Percentiles rank a stretch among this genome's conserved stretches.
phyloP scores from a whole-genome alignment of 1,140 invertebrate species.

The Drosophila setifemur region DNA sequence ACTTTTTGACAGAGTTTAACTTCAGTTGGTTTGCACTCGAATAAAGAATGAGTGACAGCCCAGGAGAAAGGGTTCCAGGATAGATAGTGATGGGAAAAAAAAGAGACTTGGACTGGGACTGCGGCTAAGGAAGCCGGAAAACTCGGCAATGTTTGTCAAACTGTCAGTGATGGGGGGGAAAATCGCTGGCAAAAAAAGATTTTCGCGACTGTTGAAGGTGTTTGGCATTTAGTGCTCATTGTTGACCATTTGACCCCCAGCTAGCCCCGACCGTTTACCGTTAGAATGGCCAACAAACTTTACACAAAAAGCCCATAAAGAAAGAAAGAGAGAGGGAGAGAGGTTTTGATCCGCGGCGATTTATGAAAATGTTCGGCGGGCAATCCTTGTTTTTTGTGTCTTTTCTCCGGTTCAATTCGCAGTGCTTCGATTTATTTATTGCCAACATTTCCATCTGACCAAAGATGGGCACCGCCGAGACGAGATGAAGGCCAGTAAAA shows the following conservation, averaged over 20 bases:
- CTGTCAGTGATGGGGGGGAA: slow-evolving; percentile 38
- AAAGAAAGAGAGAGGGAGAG: slow-evolving; percentile 15
- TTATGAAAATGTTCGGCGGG: slow-evolving; percentile 68
- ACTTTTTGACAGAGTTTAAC: slow-evolving; percentile 69
- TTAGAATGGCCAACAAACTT: slow-evolving; percentile 58
- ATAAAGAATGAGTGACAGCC: slow-evolving; percentile 42
- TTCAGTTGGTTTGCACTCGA: slow-evolving; percentile 55
- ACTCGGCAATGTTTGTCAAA: slow-evolving; percentile 65
- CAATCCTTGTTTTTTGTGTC: slow-evolving; percentile 39
- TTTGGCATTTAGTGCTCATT: slow-evolving; percentile 67
- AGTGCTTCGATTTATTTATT: slow-evolving; percentile 70
- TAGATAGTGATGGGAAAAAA: slow-evolving; percentile 6
- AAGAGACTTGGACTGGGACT: neutral
- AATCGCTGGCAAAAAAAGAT: neutral
- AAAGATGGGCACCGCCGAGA: slow-evolving; percentile 55
- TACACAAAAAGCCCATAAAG: slow-evolving; percentile 76
- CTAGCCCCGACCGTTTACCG: slow-evolving; percentile 29
- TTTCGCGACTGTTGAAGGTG: slow-evolving; percentile 44
- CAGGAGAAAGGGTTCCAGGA: slow-evolving; percentile 31
- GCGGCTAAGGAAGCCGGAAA: slow-evolving; percentile 11
- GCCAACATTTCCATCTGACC: slow-evolving; percentile 49
- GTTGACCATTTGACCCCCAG: slow-evolving; percentile 62
- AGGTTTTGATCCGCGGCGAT: slow-evolving; percentile 39
- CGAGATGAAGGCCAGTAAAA: slow-evolving; percentile 43
- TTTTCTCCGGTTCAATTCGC: slow-evolving; percentile 44